Evolutionary conservation across 2,888 invertebrate species (phyloP), one percentile per base, ranked within the genome.

Genomic region (Pheosia gnoma): DNA sequence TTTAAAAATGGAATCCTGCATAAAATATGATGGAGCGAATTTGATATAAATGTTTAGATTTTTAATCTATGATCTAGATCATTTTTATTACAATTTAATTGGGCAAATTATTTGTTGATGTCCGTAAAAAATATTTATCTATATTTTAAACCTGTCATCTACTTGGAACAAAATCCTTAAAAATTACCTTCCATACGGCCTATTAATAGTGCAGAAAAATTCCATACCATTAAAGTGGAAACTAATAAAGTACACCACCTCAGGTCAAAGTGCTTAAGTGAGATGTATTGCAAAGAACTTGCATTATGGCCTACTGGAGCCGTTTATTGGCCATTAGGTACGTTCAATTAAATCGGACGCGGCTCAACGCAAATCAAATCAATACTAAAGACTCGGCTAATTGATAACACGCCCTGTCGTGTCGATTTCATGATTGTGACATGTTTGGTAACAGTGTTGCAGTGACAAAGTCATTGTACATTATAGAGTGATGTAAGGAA

Each of bases 371-470:
- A 76, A 81, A 84, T 78, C 77, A 80, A 81, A 85, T 82, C 79
- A 79, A 80, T 72, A 76, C 71, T 77, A 79, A 83, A 79, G 74
- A 79, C 75, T 79, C 74, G 67, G 82, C 77, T 80, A 85, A 85
- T 84, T 82, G 84, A 80, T 83, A 78, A 74, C 77, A 83, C 83
- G 83, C 82, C 83, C 81, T 65, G 62, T 66, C 68, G 65, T 66
- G 66, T 66, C 67, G 59, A 65, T 71, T 66, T 66, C 66, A 41
- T 79, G 81, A 81, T 79, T 81, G 76, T 78, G 72, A 67, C 62
- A 59, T 70, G 71, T 81, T 78, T 77, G 74, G 77, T 79, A 80
- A 83, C 68, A 66, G 63, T 59, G 54, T 52, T 52, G 51, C 56
- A 61, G 13, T 51, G 68, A 62, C 74, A 73, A 73, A 77, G 73